These are phyloP conservation scores for Gasterosteus nipponicus DNA, from an alignment of 2,113 vertebrate genomes.

Conservation along the genomic window DNA sequence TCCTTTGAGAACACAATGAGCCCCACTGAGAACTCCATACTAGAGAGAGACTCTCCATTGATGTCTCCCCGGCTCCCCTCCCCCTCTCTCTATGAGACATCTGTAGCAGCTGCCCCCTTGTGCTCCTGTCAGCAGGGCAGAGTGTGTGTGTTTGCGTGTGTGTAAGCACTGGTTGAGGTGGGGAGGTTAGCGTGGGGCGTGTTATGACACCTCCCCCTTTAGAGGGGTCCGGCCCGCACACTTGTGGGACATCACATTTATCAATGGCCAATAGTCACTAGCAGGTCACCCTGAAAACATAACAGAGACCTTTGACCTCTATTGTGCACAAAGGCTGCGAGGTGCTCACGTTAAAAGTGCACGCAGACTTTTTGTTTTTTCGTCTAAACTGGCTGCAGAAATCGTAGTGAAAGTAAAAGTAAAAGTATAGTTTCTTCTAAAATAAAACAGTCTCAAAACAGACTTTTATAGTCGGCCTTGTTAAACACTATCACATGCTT, in stretches of 20 bases:
- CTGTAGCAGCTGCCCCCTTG: slow-evolving; percentile 87
- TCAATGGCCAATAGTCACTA: slow-evolving; percentile 87
- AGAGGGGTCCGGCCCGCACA: slow-evolving; percentile 81
- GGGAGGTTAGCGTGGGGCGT: slow-evolving; percentile 77
- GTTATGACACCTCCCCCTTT: slow-evolving; percentile 81
- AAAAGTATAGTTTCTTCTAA: background rate
- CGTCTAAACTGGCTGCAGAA: background rate
- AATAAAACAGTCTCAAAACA: background rate
- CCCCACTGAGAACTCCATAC: slow-evolving; percentile 72
- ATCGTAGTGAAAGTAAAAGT: background rate
- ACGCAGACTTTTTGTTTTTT: slow-evolving; percentile 8
- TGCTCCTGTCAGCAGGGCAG: slow-evolving; percentile 81
- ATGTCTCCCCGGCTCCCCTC: slow-evolving; percentile 79
- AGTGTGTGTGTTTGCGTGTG: slow-evolving; percentile 59
- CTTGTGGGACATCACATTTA: slow-evolving; percentile 86
- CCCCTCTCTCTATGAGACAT: slow-evolving; percentile 81
- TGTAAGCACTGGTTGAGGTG: slow-evolving; percentile 62
- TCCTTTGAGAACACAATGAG: slow-evolving; percentile 78
- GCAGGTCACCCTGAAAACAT: slow-evolving; percentile 87
- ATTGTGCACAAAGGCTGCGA: slow-evolving; percentile 72
- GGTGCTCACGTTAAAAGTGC: slow-evolving; percentile 69
- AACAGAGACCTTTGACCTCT: slow-evolving; percentile 84
- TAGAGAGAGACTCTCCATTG: slow-evolving; percentile 78
- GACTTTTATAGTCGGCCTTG: slow-evolving; percentile 14
- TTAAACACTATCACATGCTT: slow-evolving; percentile 65